A percentile compares a stretch with the other conserved stretches of the same genome.
Conservation (phyloP, 2,888 invertebrate genomes). For the Bombyx huttoni region DNA sequence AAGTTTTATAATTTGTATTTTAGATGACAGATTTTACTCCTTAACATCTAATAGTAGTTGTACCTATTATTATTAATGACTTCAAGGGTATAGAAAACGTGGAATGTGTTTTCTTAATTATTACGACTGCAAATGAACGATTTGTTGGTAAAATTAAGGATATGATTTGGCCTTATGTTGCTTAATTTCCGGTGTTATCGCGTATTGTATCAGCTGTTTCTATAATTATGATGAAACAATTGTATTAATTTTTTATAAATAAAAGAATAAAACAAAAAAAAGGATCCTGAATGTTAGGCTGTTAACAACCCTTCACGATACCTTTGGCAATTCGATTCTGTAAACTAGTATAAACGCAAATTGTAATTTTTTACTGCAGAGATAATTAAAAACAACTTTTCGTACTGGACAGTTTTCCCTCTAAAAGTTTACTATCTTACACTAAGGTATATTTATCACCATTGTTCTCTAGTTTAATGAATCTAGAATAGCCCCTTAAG, state of each 20-base stretch:
- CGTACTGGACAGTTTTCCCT: no score
- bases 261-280: not conserved
- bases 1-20: not conserved
- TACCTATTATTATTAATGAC: conserved; percentile 8
- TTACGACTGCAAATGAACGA: conserved; percentile 18
- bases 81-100: conserved; percentile 47
- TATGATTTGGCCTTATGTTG: conserved; percentile 17
- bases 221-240: not conserved
- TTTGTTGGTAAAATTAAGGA: conserved; percentile 18
- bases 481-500: no score
- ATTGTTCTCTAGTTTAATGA: no score
- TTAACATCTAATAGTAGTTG: not conserved
- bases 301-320: no score
- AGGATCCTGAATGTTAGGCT: no score
- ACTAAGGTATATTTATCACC: no score
- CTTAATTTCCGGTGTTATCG: conserved; percentile 17
- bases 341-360: no score
- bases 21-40: not conserved
- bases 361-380: no score
- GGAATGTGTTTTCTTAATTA: conserved; percentile 33
- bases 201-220: not conserved
- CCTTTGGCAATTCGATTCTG: no score
- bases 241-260: not conserved
- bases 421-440: no score
- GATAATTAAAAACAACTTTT: no score